Conservation (phyloP, 1,140 invertebrate species). For the Cryptotermes secundus region DNA sequence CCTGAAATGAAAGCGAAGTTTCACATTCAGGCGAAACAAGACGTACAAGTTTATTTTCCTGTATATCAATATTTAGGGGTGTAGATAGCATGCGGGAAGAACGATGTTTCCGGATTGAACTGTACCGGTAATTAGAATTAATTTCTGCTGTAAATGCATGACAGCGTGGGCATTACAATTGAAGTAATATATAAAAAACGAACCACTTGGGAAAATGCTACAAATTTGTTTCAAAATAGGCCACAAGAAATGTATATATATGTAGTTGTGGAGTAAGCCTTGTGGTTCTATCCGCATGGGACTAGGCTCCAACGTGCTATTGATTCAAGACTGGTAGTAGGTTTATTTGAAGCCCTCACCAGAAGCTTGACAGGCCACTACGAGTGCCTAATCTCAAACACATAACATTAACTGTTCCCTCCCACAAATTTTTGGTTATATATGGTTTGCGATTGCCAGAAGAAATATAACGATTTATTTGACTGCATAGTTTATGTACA, state of each 20-base stretch:
- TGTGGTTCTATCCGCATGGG: neutral
- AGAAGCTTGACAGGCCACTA: neutral
- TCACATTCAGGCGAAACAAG: too few species aligned
- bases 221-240: neutral
- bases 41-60: too few species aligned
- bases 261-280: neutral
- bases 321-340: conserved; percentile 4
- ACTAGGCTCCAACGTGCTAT: neutral
- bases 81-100: neutral
- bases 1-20: too few species aligned
- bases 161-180: neutral
- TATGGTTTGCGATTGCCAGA: too few species aligned
- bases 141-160: neutral
- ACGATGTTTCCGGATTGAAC: too few species aligned
- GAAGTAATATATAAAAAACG: neutral
- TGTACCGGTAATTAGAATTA: too few species aligned
- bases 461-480: too few species aligned
- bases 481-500: too few species aligned
- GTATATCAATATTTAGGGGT: too few species aligned
- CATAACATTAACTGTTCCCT: too few species aligned
- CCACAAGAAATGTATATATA: neutral
- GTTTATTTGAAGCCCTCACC: conserved; percentile 6
- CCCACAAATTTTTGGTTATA: too few species aligned
- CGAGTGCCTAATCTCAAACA: neutral
- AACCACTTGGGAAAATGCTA: neutral